Percentiles rank a stretch among this genome's conserved stretches.
Evolutionary conservation across 2,888 invertebrate species (phyloP).

Genomic region (Panzeria rudis): DNA sequence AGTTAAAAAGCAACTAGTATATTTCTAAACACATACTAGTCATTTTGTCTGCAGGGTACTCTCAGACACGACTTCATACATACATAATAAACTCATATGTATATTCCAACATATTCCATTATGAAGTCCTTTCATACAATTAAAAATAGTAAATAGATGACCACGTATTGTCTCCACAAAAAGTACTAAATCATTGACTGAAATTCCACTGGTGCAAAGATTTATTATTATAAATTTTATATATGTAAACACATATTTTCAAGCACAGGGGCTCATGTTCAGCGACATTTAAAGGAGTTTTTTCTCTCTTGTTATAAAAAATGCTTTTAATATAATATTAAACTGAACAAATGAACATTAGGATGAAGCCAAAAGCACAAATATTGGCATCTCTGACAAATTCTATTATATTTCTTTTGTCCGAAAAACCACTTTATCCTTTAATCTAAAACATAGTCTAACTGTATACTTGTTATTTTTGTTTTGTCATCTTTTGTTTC

Average conservation of each 20-base stretch:
- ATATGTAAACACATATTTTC: not conserved
- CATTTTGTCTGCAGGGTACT: too few relatives aligned
- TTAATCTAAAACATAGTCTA: too few relatives aligned
- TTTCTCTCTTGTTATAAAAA: not conserved
- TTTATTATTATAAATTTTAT: constrained; percentile 42
- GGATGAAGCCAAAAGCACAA: not conserved
- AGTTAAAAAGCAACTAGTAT: too few relatives aligned
- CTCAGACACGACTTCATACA: too few relatives aligned
- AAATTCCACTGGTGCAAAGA: constrained; percentile 46
- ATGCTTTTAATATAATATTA: not conserved
- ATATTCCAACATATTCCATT: not conserved
- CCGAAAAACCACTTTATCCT: not conserved
- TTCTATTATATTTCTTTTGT: too few relatives aligned
- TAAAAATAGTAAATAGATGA: not conserved
- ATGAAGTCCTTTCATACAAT: constrained; percentile 4
- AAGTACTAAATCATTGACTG: constrained; percentile 42
- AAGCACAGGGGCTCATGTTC: not conserved
- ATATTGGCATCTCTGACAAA: too few relatives aligned
- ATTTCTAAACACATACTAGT: too few relatives aligned
- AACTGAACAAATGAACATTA: constrained; percentile 5
- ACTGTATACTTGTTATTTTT: too few relatives aligned
- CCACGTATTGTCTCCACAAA: not conserved
- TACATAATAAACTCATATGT: not conserved
- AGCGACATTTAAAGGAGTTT: not conserved
- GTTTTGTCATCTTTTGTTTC: too few relatives aligned